These are phyloP conservation scores for Microctonus hyperodae DNA, from an alignment of 2,888 invertebrate species.

Conservation along the genomic window DNA sequence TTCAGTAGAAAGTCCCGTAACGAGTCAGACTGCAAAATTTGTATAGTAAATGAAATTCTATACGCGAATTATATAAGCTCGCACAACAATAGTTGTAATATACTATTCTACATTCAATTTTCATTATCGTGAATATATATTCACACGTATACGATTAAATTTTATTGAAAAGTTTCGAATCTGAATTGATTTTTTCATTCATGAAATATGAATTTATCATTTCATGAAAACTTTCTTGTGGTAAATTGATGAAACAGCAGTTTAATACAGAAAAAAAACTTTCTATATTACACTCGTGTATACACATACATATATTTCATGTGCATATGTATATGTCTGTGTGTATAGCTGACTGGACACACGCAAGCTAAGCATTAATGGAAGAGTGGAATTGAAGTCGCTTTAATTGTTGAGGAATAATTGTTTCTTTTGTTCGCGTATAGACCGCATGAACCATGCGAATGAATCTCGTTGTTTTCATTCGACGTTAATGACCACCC, in stretches of 20 bases:
- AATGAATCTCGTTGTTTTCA: slow-evolving; percentile 41
- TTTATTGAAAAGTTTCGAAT: neutral
- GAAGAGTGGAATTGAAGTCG: slow-evolving; percentile 23
- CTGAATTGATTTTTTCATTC: neutral
- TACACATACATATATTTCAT: no score
- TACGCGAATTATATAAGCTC: neutral
- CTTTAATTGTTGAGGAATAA: slow-evolving; percentile 36
- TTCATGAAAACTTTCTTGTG: neutral
- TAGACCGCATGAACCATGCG: neutral
- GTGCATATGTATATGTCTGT: neutral
- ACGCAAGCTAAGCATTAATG: slow-evolving; percentile 17
- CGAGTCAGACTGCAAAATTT: neutral
- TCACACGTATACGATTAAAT: no score
- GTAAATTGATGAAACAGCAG: neutral
- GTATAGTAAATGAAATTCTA: neutral
- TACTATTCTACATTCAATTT: neutral
- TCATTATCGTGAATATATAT: neutral
- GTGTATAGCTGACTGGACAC: neutral
- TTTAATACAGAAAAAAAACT: no score
- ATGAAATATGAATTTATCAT: no score
- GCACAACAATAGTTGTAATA: neutral
- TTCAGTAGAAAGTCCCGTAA: neutral
- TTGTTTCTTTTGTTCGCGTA: slow-evolving; percentile 32
- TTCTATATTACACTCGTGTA: no score
- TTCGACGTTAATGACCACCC: slow-evolving; percentile 42